A percentile compares a stretch with the other conserved stretches of the same genome.
These are phyloP conservation scores for Oreochromis spilurus DNA, from an alignment of 2,113 vertebrate genomes.

Conservation along the genomic window DNA sequence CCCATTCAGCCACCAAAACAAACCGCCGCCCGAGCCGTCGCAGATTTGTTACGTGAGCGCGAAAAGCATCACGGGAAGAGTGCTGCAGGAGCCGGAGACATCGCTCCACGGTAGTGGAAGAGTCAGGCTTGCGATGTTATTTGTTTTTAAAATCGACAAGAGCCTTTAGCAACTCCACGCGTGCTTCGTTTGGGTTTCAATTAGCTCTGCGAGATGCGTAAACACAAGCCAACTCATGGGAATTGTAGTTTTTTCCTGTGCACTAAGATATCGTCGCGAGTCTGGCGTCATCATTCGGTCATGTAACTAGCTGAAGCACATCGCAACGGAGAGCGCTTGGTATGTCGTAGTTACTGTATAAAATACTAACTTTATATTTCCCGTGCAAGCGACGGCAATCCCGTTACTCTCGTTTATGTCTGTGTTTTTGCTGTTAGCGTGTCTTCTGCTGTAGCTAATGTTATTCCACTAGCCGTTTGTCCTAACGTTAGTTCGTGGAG, in stretches of 20 bases:
- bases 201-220: rapidly evolving
- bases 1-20: conserved; percentile 20
- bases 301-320: conserved; percentile 49
- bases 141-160: not conserved
- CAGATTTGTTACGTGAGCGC: not conserved
- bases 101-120: not conserved
- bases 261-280: not conserved
- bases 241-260: conserved; percentile 30
- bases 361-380: not conserved
- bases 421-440: not conserved
- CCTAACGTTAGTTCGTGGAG: conserved; percentile 4
- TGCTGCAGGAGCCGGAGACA: not conserved
- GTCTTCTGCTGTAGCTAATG: not conserved
- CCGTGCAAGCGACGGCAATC: not conserved
- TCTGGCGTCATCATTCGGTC: conserved; percentile 40
- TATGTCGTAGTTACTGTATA: conserved; percentile 6
- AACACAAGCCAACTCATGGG: not conserved
- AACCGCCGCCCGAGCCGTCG: conserved; percentile 10
- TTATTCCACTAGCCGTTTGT: not conserved
- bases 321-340: conserved; percentile 18
- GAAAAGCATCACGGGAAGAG: not conserved
- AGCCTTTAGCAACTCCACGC: not conserved
- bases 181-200: not conserved
- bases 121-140: not conserved
- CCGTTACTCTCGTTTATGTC: not conserved